A percentile compares a stretch with the other conserved stretches of the same genome.
Conservation (phyloP, 2,113 vertebrate species). For the Lanius collurio region DNA sequence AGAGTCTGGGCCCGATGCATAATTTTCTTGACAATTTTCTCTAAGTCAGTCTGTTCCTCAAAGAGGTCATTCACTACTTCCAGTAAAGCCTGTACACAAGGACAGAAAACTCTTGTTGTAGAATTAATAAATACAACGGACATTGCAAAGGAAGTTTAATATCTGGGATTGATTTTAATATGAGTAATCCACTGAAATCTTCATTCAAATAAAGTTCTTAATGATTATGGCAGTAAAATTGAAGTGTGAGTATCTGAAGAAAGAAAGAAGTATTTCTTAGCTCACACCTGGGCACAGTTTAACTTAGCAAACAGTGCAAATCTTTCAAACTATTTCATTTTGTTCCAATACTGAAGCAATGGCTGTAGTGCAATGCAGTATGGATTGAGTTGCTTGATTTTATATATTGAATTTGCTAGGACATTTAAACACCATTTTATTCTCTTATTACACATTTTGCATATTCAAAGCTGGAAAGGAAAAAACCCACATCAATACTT, state of each 20-base stretch:
- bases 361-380: not conserved
- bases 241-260: not conserved
- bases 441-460: not conserved
- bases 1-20: slow-evolving; percentile 98
- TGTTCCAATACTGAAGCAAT: not conserved
- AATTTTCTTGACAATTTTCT: slow-evolving; percentile 99
- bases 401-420: not conserved
- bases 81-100: slow-evolving; percentile 84
- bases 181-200: not conserved
- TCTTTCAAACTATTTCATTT: not conserved
- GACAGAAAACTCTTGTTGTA: slow-evolving; percentile 5
- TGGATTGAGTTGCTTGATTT: not conserved
- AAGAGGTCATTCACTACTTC: slow-evolving; percentile 99
- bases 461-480: not conserved
- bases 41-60: slow-evolving; percentile 98
- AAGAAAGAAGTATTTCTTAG: not conserved
- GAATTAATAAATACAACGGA: not conserved
- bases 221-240: not conserved
- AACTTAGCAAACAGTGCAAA: not conserved
- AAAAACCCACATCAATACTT: not conserved
- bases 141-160: not conserved
- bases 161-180: not conserved
- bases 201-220: not conserved
- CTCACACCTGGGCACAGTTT: not conserved
- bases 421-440: not conserved